A percentile compares a stretch with the other conserved stretches of the same genome.
Evolutionary conservation across 2,888 invertebrate genomes (phyloP).

Genomic region (Sympetrum striolatum): DNA sequence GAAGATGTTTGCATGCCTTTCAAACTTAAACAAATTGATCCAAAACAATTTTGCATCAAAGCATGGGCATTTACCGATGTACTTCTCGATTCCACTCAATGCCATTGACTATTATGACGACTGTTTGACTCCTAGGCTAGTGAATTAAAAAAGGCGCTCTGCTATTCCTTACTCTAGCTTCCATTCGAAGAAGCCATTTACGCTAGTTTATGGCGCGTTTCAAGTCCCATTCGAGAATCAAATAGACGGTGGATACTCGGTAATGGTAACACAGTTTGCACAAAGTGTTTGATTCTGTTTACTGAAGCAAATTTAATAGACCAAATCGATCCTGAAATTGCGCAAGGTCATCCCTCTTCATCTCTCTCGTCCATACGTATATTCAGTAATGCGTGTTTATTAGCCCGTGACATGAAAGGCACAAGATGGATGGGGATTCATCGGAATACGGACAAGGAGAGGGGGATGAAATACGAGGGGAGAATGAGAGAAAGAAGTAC

Average conservation of each 20-base stretch:
- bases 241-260: neutral
- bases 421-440: neutral
- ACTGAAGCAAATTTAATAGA: neutral
- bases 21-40: too few relatives aligned
- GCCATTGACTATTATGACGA: too few relatives aligned
- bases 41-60: too few relatives aligned
- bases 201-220: too few relatives aligned
- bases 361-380: neutral
- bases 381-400: neutral
- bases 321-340: neutral
- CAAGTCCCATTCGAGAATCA: neutral
- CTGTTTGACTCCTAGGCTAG: too few relatives aligned
- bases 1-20: too few relatives aligned
- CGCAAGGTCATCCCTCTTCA: neutral
- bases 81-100: too few relatives aligned
- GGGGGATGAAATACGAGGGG: neutral
- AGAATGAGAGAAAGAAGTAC: neutral
- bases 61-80: too few relatives aligned
- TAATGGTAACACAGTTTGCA: neutral
- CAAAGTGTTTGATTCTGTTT: neutral
- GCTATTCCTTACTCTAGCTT: too few relatives aligned
- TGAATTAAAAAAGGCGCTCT: too few relatives aligned
- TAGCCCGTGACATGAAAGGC: neutral
- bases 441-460: neutral
- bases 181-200: too few relatives aligned